phyloP scores from a whole-genome alignment of 2,113 vertebrate species.

The Channa argus region DNA sequence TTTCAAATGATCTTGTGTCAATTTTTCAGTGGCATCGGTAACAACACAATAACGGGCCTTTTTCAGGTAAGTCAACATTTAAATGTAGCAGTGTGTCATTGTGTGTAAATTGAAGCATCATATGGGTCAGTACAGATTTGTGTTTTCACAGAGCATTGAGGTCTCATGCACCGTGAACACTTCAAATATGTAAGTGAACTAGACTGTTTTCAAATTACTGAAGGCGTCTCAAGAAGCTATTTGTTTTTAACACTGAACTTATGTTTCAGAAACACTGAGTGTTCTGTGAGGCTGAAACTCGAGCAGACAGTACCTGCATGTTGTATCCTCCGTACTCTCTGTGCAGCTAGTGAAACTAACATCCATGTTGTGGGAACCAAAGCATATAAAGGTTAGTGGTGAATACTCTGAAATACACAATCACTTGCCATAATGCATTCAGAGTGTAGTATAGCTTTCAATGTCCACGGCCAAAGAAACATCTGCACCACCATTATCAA shows the following conservation, averaged over 20 bases:
- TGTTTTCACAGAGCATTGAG: conserved; percentile 57
- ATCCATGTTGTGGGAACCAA: conserved; percentile 47
- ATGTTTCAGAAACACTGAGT: conserved; percentile 51
- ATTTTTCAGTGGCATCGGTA: conserved; percentile 10
- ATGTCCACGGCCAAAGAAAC: no score
- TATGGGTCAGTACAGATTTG: not conserved
- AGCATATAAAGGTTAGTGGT: conserved; percentile 61
- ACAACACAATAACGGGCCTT: not conserved
- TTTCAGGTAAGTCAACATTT: conserved; percentile 59
- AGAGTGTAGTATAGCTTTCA: no score
- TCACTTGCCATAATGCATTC: no score
- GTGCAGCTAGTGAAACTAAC: conserved; percentile 13
- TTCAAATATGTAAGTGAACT: conserved; percentile 57
- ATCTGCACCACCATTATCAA: no score
- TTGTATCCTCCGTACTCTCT: conserved; percentile 66
- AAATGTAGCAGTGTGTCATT: not conserved
- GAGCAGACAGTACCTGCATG: conserved; percentile 37
- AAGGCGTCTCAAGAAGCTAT: fast-evolving
- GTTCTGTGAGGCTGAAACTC: conserved; percentile 58
- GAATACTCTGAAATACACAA: not conserved
- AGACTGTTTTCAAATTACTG: not conserved
- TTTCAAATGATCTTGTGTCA: not conserved
- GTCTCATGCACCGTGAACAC: conserved; percentile 48
- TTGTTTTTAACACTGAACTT: conserved; percentile 1
- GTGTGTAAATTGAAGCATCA: not conserved